phyloP scores from a whole-genome alignment of 2,797 vertebrate species.

The Eutrigla gurnardus region DNA sequence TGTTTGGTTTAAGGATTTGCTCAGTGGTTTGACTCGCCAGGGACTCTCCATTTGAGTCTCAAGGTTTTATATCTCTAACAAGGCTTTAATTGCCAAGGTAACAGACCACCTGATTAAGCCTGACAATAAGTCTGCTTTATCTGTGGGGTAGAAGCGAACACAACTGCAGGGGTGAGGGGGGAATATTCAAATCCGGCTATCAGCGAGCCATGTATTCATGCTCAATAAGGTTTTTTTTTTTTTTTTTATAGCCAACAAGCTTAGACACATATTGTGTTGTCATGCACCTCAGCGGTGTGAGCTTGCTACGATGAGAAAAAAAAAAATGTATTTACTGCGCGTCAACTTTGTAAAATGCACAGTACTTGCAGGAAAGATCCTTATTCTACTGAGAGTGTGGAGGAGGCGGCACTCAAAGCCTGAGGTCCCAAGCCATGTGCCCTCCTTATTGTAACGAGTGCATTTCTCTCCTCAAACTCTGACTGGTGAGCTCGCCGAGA shows the following conservation, averaged over 20 bases:
- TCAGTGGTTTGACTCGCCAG: constrained; percentile 90
- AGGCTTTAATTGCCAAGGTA: constrained; percentile 84
- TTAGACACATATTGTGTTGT: constrained; percentile 27
- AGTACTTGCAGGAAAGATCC: constrained; percentile 73
- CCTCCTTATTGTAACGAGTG: constrained; percentile 87
- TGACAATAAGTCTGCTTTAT: constrained; percentile 73
- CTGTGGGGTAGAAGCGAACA: constrained; percentile 39
- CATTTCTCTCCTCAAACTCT: constrained; percentile 85
- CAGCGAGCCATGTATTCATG: constrained; percentile 23
- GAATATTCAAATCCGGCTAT: constrained; percentile 51
- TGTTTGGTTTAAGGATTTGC: constrained; percentile 92
- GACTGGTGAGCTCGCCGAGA: constrained; percentile 73
- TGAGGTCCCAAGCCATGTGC: constrained; percentile 85
- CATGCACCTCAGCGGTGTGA: constrained; percentile 41
- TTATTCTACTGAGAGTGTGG: constrained; percentile 72
- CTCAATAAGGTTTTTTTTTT: constrained; percentile 27
- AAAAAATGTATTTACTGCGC: constrained; percentile 73
- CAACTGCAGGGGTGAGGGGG: constrained; percentile 37
- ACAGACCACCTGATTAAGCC: constrained; percentile 82
- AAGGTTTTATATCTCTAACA: constrained; percentile 92
- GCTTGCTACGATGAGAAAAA: constrained; percentile 24
- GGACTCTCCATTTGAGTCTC: constrained; percentile 91
- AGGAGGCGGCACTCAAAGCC: constrained; percentile 81
- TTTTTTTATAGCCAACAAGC: constrained; percentile 24
- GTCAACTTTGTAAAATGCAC: constrained; percentile 69